phyloP scores from a whole-genome alignment of 2,888 invertebrate species.

The Micoletzkya japonica region DNA sequence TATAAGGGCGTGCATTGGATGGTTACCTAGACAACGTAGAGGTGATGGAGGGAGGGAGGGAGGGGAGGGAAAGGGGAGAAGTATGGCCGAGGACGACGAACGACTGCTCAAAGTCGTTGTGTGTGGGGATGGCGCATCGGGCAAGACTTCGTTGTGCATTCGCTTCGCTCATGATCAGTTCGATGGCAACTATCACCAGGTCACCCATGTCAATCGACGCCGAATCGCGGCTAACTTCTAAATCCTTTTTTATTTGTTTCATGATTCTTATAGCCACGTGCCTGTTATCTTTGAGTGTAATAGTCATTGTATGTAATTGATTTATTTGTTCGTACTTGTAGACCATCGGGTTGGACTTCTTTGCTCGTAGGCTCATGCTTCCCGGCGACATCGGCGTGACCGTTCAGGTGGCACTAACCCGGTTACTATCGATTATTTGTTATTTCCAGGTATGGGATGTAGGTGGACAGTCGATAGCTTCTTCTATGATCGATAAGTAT shows the following conservation, averaged over 20 bases:
- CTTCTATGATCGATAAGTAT: constrained; percentile 77
- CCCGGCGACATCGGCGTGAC: constrained; percentile 66
- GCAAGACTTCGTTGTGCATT: constrained; percentile 71
- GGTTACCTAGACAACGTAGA: constrained; percentile 12
- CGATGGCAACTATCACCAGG: constrained; percentile 68
- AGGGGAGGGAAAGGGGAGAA: not conserved
- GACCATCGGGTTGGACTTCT: constrained; percentile 77
- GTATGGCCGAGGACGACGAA: not conserved
- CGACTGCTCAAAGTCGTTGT: constrained; percentile 64
- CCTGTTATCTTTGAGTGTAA: not conserved
- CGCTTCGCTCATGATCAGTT: constrained; percentile 76
- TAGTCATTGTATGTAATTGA: not conserved
- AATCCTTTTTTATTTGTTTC: not conserved
- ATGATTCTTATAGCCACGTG: not conserved
- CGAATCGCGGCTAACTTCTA: not conserved
- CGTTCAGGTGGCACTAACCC: constrained; percentile 46
- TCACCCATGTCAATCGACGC: constrained; percentile 19
- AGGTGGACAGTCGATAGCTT: constrained; percentile 78
- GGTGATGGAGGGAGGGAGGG: not conserved
- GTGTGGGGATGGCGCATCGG: constrained; percentile 79
- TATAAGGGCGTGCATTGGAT: not conserved
- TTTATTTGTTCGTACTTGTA: constrained; percentile 55
- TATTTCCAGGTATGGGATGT: constrained; percentile 79
- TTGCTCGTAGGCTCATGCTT: constrained; percentile 72
- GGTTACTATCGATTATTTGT: not conserved